Evolutionary conservation across 2,888 invertebrate species (phyloP).

Genomic region (Lordiphosa andalusiaca): DNA sequence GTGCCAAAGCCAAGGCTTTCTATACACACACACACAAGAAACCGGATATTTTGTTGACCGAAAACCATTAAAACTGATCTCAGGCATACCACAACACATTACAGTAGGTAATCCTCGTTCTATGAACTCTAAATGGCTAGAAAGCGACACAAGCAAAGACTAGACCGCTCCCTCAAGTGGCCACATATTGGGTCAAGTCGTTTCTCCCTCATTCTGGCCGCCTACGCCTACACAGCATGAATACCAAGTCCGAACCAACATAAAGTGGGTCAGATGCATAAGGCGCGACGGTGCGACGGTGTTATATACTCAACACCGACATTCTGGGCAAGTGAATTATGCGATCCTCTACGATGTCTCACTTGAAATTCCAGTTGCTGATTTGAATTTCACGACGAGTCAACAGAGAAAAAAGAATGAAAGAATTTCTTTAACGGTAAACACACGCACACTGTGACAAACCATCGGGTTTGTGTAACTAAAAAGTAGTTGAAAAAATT

Average conservation of each 20-base stretch:
- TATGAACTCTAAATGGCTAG: too few species aligned
- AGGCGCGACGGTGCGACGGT: constrained; percentile 52
- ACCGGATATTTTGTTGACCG: constrained; percentile 7
- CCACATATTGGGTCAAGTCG: constrained; percentile 29
- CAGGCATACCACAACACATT: too few species aligned
- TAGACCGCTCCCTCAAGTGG: constrained; percentile 9
- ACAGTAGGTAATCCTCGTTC: too few species aligned
- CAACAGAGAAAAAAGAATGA: constrained; percentile 13
- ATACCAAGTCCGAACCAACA: constrained; percentile 60
- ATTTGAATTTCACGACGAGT: constrained; percentile 37
- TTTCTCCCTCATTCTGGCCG: constrained; percentile 31
- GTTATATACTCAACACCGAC: neutral
- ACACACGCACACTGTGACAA: constrained; percentile 5
- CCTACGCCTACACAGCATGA: constrained; percentile 52
- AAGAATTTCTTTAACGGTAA: constrained; percentile 55
- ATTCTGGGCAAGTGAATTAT: constrained; percentile 49
- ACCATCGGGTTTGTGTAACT: constrained; percentile 1
- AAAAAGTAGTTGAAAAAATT: constrained; percentile 25
- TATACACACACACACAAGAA: neutral
- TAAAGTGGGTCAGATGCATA: constrained; percentile 72
- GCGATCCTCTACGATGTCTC: constrained; percentile 16
- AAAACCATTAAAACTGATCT: constrained; percentile 1
- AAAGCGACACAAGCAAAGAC: neutral
- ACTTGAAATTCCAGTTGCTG: constrained; percentile 37
- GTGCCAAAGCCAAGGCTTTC: constrained; percentile 9